A percentile compares a stretch with the other conserved stretches of the same genome.
Evolutionary conservation across 2,888 invertebrate genomes (phyloP).

Genomic region (Torymus tubicola): DNA sequence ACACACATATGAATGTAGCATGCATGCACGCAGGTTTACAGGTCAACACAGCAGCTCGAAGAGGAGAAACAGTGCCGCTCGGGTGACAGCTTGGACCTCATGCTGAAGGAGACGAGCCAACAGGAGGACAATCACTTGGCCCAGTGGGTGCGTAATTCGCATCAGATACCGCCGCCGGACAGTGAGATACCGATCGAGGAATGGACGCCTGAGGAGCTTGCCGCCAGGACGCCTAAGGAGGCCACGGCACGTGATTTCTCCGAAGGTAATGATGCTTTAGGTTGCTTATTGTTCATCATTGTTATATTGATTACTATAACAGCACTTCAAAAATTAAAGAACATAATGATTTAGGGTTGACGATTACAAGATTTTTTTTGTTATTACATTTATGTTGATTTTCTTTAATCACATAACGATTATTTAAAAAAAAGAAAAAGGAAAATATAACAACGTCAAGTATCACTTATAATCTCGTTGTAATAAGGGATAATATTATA

Average conservation of each 20-base stretch:
- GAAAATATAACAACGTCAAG: no score
- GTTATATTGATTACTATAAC: not conserved
- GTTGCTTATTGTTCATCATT: not conserved
- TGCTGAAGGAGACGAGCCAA: slow-evolving; percentile 57
- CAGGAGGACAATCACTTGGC: slow-evolving; percentile 69
- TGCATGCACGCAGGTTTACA: slow-evolving; percentile 40
- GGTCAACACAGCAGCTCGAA: slow-evolving; percentile 54
- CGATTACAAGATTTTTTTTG: no score
- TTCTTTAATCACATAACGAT: no score
- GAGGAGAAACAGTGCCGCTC: slow-evolving; percentile 55
- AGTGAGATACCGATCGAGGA: slow-evolving; percentile 71
- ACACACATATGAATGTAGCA: no score
- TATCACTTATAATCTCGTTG: no score
- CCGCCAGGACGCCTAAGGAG: slow-evolving; percentile 70
- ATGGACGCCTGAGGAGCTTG: slow-evolving; percentile 73
- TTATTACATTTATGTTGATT: no score
- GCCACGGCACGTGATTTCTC: slow-evolving; percentile 51
- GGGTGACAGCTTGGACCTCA: slow-evolving; percentile 60
- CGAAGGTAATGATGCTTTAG: slow-evolving; percentile 41
- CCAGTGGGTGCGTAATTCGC: slow-evolving; percentile 74
- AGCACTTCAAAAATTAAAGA: no score
- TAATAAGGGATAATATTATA: no score
- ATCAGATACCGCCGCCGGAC: slow-evolving; percentile 72
- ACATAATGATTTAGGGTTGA: no score
- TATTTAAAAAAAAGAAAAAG: no score